A percentile compares a stretch with the other conserved stretches of the same genome.
These are phyloP conservation scores for Xiphophorus birchmanni DNA, from an alignment of 2,797 vertebrate species.

Conservation along the genomic window DNA sequence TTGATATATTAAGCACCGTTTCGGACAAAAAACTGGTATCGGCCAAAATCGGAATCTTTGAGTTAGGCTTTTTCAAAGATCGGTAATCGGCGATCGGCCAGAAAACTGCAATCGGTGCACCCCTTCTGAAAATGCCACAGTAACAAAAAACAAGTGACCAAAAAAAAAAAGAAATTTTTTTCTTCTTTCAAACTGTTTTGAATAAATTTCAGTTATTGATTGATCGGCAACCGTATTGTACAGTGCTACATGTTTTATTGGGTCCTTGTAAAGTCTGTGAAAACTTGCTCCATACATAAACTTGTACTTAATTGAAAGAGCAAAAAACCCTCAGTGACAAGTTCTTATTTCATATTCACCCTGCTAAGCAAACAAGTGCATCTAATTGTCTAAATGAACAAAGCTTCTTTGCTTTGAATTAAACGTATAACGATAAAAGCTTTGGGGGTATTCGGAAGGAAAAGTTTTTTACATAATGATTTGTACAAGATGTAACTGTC, in stretches of 20 bases:
- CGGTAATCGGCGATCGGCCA: too few species aligned
- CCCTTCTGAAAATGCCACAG: too few species aligned
- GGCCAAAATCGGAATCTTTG: too few species aligned
- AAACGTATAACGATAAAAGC: neutral
- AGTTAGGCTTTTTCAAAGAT: too few species aligned
- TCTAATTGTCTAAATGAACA: neutral
- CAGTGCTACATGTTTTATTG: neutral
- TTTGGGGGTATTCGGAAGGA: neutral
- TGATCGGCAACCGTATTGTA: neutral
- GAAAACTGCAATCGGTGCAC: too few species aligned
- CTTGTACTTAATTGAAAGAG: neutral
- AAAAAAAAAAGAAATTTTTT: too few species aligned
- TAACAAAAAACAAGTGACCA: too few species aligned
- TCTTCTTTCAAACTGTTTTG: neutral
- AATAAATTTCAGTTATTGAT: neutral
- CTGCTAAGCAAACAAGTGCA: neutral
- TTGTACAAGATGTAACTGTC: slow-evolving; percentile 21
- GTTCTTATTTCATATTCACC: neutral
- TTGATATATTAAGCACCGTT: too few species aligned
- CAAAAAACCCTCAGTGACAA: neutral
- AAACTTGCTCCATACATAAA: neutral
- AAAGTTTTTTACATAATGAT: neutral
- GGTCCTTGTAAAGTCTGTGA: neutral
- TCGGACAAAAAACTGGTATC: too few species aligned
- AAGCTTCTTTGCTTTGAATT: neutral